These are phyloP conservation scores for Enteromius paludinosus DNA, from an alignment of 2,797 vertebrate species.

Conservation along the genomic window DNA sequence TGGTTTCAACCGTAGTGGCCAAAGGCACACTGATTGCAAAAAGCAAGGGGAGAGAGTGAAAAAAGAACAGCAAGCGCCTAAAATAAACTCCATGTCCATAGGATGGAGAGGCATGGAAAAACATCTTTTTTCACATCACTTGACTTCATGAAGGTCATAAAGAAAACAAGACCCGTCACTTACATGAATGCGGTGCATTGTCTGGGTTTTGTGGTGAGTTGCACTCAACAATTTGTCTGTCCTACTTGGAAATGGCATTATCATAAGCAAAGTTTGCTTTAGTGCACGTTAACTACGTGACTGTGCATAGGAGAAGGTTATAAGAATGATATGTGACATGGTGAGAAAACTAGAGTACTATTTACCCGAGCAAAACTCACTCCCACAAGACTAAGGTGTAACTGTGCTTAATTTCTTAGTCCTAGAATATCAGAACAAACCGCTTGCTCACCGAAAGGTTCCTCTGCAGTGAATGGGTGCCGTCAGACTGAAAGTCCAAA, in stretches of 20 bases:
- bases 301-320: slow-evolving; percentile 7
- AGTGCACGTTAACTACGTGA: slow-evolving; percentile 30
- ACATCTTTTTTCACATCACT: slow-evolving; percentile 43
- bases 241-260: slow-evolving; percentile 34
- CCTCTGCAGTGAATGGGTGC: background rate
- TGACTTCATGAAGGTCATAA: slow-evolving; percentile 43
- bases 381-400: background rate
- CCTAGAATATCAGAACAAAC: background rate
- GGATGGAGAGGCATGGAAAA: slow-evolving; percentile 54
- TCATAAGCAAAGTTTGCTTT: slow-evolving; percentile 51
- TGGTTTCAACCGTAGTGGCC: slow-evolving; percentile 74
- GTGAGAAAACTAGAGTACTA: background rate
- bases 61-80: slow-evolving; percentile 56
- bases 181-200: slow-evolving; percentile 38
- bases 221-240: slow-evolving; percentile 24
- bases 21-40: slow-evolving; percentile 69
- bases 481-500: background rate
- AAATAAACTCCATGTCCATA: slow-evolving; percentile 66
- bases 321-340: slow-evolving; percentile 7
- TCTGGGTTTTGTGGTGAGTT: slow-evolving; percentile 13
- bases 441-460: background rate
- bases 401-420: background rate
- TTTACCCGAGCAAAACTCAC: background rate
- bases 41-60: slow-evolving; percentile 57
- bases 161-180: slow-evolving; percentile 39